Evolutionary conservation across 2,888 invertebrate genomes (phyloP).

Genomic region (Ectropis crepuscularia): DNA sequence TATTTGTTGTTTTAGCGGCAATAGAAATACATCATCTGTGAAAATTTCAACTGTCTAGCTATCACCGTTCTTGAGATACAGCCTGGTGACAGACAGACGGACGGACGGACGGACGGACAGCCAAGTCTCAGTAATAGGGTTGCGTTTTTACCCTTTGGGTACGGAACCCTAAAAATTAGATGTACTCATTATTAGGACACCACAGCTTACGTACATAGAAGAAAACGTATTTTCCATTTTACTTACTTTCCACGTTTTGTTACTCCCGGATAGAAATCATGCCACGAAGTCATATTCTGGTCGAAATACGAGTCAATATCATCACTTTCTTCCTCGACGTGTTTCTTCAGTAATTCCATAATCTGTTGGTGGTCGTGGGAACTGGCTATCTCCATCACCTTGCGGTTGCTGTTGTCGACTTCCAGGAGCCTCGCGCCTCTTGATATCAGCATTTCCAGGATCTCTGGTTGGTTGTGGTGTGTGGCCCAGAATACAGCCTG

Average conservation of each 20-base stretch:
- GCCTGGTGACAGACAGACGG: too few relatives aligned
- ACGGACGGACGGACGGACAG: too few relatives aligned
- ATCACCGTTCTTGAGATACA: too few relatives aligned
- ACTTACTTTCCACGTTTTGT: slow-evolving; percentile 63
- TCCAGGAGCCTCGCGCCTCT: slow-evolving; percentile 78
- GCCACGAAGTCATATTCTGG: slow-evolving; percentile 67
- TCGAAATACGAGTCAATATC: slow-evolving; percentile 49
- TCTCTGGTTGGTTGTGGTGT: slow-evolving; percentile 80
- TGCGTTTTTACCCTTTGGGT: too few relatives aligned
- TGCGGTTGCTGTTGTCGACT: slow-evolving; percentile 78
- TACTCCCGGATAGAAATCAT: slow-evolving; percentile 80
- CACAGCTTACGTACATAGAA: too few relatives aligned
- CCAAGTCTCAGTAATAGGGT: too few relatives aligned
- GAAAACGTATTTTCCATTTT: background rate
- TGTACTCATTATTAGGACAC: too few relatives aligned
- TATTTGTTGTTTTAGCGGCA: too few relatives aligned
- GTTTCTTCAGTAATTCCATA: slow-evolving; percentile 68
- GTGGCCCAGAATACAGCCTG: slow-evolving; percentile 88
- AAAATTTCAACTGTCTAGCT: too few relatives aligned
- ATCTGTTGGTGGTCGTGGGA: slow-evolving; percentile 80
- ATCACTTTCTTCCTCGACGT: slow-evolving; percentile 56
- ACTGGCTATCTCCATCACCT: slow-evolving; percentile 81
- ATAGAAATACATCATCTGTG: too few relatives aligned
- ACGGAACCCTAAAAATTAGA: too few relatives aligned
- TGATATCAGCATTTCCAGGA: slow-evolving; percentile 81